Evolutionary conservation across 2,888 invertebrate species (phyloP), one percentile per base, ranked within the genome.

Genomic region (Mechanitis mazaeus): DNA sequence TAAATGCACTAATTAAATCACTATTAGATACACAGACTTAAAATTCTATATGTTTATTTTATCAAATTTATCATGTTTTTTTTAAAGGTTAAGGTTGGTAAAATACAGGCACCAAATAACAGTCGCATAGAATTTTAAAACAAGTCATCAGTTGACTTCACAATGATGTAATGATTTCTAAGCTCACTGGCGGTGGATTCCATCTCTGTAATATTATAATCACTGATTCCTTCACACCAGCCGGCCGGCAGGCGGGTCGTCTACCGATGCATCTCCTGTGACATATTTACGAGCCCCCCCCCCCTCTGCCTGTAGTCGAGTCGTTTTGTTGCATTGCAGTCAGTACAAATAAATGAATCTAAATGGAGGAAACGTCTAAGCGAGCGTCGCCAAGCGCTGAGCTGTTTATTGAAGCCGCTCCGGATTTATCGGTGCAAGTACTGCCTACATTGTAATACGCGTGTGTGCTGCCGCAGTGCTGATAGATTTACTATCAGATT

Each of bases 271-370:
- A 73, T 84, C 79, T 80, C 77, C 70, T 66, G 67, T 81, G 85
- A 84, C 85, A 83, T 84, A 74, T 85, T 85, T 82, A 84, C 77
- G 81, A 81, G 74, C 71, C 58, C 64, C 67, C 68, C 67, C 61
- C 46, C 64, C 64, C 61, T 3, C 45, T 45, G 58, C 56, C 60
- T 47, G 58, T 60, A 59, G 60, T 60, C 61, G 63, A 20, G 60
- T 58, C 68, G 64, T 76, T 75, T 74, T 75, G 72, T 78, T 78
- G 81, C 81, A 77, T 77, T 74, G 78, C 76, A 69, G 71, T 68
- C 68, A 72, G 66, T 65, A 72, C 78, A 76, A 75, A 82, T 83
- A 82, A 83, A 83, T 82, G 79, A 81, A 78, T 78, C 77, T 77
- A 81, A 81, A 81, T 79, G 78, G 75, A 80, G 80, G 83, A 73